Base-by-base conservation (phyloP, 2,888 invertebrate species). In the Coremacera marginata region DNA sequence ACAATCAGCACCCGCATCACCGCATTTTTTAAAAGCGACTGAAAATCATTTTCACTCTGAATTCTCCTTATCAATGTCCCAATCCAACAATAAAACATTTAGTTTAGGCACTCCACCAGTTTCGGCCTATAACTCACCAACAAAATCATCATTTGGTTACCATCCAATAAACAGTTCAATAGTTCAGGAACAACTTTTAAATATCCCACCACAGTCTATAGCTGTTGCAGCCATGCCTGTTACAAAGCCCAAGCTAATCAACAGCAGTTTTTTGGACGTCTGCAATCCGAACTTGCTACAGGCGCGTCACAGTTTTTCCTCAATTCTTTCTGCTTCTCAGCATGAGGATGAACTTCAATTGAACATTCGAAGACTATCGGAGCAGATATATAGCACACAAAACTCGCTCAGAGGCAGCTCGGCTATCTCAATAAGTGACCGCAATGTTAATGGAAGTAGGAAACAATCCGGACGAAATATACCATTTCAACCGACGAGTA, bases 271-370 rank as follows among this genome's bases (percentile, higher is more conserved):
- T 74, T 80, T 88, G 49, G 85, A 84, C 77, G 87, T 87, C 3
- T 82, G 82, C 31, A 86, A 85, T 82, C 82, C 85, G 3, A 84
- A 85, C 77, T 78, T 86, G 37, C 80, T 88, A 22, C 88, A 86
- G 75, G 83, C 86, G 4, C 85, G 89, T n/a, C 89, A 88, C 73
- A 88, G 88, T 81, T 88, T 89, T 75, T 86, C 89, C 22, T 86
- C 88, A 25, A 81, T 84, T 70, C 84, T 85, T 14, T 62, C 82
- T 19, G 81, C 84, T 22, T 51, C 65, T 16, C 81, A 83, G 76
- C 84, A 85, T 5, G 86, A 84, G 62, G 86, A 89, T 44, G 89
- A 89, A 79, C 77, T 89, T 3, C 89, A 88, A 77, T 80, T 89
- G 5, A 89, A 88, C 79, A 89, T 89, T 55, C 85, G 89, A 49